These are phyloP conservation scores for Ochropleura leucogaster DNA, from an alignment of 2,888 invertebrate genomes.

Conservation along the genomic window DNA sequence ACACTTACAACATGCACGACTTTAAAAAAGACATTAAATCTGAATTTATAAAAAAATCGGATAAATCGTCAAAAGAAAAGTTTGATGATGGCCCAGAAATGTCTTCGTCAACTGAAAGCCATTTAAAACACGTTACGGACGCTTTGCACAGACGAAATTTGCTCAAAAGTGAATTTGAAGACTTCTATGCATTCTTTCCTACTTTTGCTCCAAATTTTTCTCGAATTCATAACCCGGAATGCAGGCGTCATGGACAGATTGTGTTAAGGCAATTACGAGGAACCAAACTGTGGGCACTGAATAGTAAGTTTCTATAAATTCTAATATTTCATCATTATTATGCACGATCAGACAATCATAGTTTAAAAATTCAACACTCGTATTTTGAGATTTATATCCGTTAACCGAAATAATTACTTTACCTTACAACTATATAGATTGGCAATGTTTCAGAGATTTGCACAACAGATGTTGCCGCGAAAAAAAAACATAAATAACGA, in stretches of 20 bases:
- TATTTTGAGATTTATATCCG: constrained; percentile 62
- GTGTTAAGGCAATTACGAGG: constrained; percentile 92
- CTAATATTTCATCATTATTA: constrained; percentile 38
- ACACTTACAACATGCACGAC: constrained; percentile 58
- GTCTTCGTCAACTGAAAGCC: constrained; percentile 71
- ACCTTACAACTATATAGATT: constrained; percentile 74
- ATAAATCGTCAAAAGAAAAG: constrained; percentile 66
- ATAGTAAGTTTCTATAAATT: constrained; percentile 90
- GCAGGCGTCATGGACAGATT: constrained; percentile 93
- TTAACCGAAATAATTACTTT: constrained; percentile 63
- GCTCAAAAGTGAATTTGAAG: constrained; percentile 90
- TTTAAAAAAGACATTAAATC: constrained; percentile 65
- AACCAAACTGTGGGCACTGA: constrained; percentile 93
- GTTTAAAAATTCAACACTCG: constrained; percentile 49
- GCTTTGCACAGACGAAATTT: constrained; percentile 84
- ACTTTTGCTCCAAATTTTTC: constrained; percentile 93
- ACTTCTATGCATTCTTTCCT: constrained; percentile 92
- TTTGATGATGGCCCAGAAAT: constrained; percentile 69
- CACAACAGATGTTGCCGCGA: constrained; percentile 73
- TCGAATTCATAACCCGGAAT: constrained; percentile 91
- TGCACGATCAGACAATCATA: constrained; percentile 31
- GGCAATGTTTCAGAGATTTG: constrained; percentile 79
- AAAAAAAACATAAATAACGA: constrained; percentile 74
- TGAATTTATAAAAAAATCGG: constrained; percentile 57
- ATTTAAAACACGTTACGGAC: constrained; percentile 82